Percentiles rank a stretch among this genome's conserved stretches.
Conservation (phyloP, 2,113 vertebrate species). For the Cisticola juncidis region DNA sequence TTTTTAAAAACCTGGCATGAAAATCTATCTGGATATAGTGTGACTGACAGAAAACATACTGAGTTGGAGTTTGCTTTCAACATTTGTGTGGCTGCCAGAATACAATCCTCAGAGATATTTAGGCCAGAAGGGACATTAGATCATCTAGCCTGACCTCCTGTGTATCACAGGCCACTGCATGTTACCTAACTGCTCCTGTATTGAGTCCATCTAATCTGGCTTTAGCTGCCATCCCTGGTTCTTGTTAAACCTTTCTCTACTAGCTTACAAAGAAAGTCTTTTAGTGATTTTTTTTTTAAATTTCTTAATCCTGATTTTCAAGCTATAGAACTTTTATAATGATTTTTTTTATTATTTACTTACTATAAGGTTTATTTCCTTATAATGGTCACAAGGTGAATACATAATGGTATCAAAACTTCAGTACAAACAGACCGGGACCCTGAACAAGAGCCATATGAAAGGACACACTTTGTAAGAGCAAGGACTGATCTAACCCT, state of each 20-base stretch:
- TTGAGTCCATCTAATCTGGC: slow-evolving; percentile 8
- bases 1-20: slow-evolving; percentile 41
- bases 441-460: background rate
- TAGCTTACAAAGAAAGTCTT: background rate
- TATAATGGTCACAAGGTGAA: background rate
- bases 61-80: slow-evolving; percentile 51
- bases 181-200: slow-evolving; percentile 36
- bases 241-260: background rate
- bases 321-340: background rate
- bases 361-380: background rate
- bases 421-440: background rate
- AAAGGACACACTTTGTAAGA: background rate
- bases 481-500: background rate
- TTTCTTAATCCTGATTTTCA: background rate
- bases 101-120: slow-evolving; percentile 30
- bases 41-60: slow-evolving; percentile 56
- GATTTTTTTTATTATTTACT: background rate
- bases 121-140: slow-evolving; percentile 62
- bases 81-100: slow-evolving; percentile 50
- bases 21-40: slow-evolving; percentile 36
- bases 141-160: slow-evolving; percentile 45
- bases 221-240: slow-evolving; percentile 1
- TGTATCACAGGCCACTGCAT: background rate
- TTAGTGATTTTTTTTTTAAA: background rate
- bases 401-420: background rate